phyloP scores from a whole-genome alignment of 2,797 vertebrate species.

The Tamandua tetradactyla region DNA sequence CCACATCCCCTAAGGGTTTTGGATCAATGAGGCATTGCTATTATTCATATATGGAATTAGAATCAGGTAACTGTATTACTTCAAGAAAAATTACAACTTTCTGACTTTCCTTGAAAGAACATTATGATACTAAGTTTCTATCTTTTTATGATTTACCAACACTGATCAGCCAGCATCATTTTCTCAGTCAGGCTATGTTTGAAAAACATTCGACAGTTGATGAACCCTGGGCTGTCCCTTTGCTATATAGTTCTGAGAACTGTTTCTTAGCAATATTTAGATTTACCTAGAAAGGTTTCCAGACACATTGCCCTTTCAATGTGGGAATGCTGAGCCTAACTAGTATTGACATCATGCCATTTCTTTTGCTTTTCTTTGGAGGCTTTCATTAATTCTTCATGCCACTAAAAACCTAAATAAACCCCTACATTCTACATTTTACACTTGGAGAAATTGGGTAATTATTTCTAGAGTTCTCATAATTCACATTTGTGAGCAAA shows the following conservation, averaged over 20 bases:
- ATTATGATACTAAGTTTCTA: background rate
- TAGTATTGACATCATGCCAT: background rate
- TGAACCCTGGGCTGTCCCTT: background rate
- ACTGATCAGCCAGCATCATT: background rate
- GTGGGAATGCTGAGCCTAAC: background rate
- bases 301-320: background rate
- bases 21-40: background rate
- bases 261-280: background rate
- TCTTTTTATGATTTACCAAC: conserved; percentile 26
- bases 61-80: background rate
- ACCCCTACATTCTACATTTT: conserved; percentile 2
- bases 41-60: background rate
- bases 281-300: conserved; percentile 3
- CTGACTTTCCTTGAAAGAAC: background rate
- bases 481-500: conserved; percentile 68
- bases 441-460: conserved; percentile 57
- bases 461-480: conserved; percentile 37
- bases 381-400: conserved; percentile 17
- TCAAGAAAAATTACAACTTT: conserved; percentile 37
- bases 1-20: background rate
- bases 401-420: conserved; percentile 11
- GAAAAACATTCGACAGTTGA: background rate
- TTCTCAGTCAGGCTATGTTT: background rate
- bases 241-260: background rate
- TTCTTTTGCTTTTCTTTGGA: conserved; percentile 31